phyloP scores from a whole-genome alignment of 1,140 invertebrate species.

The Acromyrmex charruanus region DNA sequence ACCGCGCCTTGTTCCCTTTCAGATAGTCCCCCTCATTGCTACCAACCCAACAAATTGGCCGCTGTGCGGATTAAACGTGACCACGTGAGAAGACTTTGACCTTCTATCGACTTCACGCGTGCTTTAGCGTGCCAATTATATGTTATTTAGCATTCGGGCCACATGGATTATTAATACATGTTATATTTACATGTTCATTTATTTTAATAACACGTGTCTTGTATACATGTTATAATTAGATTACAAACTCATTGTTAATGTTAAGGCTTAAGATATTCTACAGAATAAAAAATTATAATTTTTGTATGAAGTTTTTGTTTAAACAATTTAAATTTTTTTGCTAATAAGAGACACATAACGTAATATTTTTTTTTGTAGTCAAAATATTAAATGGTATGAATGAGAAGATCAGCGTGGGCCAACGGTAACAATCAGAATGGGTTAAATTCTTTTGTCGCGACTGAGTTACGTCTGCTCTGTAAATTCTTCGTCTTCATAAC shows the following conservation, averaged over 20 bases:
- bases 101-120: background rate
- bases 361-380: background rate
- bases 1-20: conserved; percentile 31
- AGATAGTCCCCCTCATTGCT: conserved; percentile 14
- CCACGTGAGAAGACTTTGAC: conserved; percentile 44
- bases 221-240: background rate
- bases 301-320: background rate
- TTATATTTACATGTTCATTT: background rate
- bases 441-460: background rate
- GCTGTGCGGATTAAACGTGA: background rate
- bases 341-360: background rate
- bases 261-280: background rate
- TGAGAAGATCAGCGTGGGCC: background rate
- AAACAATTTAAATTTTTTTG: background rate
- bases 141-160: background rate
- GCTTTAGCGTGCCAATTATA: background rate
- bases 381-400: background rate
- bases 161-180: background rate
- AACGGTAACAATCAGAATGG: background rate
- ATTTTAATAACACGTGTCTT: background rate
- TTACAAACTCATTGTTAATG: background rate
- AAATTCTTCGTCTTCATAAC: background rate
- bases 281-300: background rate
- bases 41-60: background rate
- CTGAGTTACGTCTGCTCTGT: background rate